These are phyloP conservation scores for Catamblyrhynchus diadema DNA, from an alignment of 2,797 vertebrate species.

Conservation along the genomic window DNA sequence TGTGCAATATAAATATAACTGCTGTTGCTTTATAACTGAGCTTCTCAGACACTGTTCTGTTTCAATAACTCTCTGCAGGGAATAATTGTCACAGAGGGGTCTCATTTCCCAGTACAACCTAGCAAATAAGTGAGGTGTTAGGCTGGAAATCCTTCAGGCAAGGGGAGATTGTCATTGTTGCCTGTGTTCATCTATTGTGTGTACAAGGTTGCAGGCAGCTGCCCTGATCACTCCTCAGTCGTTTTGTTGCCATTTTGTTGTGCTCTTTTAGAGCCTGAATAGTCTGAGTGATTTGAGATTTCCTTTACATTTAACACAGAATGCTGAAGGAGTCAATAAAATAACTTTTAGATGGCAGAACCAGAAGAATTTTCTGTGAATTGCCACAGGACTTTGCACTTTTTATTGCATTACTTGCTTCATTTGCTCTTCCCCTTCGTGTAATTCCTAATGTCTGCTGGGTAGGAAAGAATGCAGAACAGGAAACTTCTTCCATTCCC, in stretches of 20 bases:
- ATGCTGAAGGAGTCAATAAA: background rate
- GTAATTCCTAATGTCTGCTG: background rate
- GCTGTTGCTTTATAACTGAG: background rate
- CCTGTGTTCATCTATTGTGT: background rate
- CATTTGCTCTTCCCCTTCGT: background rate
- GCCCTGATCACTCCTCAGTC: background rate
- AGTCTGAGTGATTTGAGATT: background rate
- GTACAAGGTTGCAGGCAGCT: background rate
- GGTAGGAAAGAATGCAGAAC: background rate
- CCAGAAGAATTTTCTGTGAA: background rate
- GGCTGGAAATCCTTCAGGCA: background rate
- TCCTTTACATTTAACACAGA: background rate
- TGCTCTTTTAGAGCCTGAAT: background rate
- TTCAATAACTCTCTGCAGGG: background rate
- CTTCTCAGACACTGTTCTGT: background rate
- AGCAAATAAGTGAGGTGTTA: background rate
- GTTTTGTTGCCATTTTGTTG: background rate
- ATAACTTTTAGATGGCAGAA: background rate
- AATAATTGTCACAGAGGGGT: background rate
- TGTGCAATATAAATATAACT: background rate
- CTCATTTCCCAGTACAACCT: background rate
- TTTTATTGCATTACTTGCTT: slow-evolving; percentile 14
- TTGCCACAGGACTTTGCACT: background rate
- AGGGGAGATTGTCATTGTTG: background rate
- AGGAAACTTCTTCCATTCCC: background rate